Percentiles rank a stretch among this genome's conserved stretches.
These are phyloP conservation scores for Aricia artaxerxes DNA, from an alignment of 2,888 invertebrate genomes.

Conservation along the genomic window DNA sequence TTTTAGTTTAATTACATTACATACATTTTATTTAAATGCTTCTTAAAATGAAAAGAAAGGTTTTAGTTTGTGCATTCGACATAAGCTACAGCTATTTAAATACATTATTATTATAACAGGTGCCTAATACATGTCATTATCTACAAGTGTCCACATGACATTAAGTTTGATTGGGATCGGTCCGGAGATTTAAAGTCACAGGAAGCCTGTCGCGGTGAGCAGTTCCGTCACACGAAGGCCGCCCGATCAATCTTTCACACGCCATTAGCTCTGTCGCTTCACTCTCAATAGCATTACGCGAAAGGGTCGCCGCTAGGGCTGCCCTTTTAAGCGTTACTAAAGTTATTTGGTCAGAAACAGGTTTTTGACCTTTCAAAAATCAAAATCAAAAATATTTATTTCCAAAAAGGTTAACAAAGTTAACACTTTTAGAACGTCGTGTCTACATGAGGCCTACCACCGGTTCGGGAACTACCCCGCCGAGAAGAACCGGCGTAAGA, in stretches of 20 bases:
- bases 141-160: conserved; percentile 7
- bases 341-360: not conserved
- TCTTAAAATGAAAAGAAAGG: no score
- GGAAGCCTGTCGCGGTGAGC: conserved; percentile 30
- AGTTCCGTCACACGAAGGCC: conserved; percentile 41
- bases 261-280: conserved; percentile 58
- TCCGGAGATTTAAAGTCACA: conserved; percentile 18
- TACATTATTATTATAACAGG: not conserved
- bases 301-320: conserved; percentile 41
- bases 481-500: no score
- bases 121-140: not conserved
- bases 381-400: no score
- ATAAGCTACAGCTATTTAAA: not conserved
- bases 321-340: not conserved
- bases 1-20: no score
- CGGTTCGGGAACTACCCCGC: no score
- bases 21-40: no score
- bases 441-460: no score
- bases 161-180: conserved; percentile 7
- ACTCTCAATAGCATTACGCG: conserved; percentile 48
- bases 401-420: no score
- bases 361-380: not conserved
- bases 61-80: no score
- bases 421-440: no score
- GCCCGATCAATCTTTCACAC: conserved; percentile 53